Percentiles rank a stretch among this genome's conserved stretches.
Conservation (phyloP, 2,113 vertebrate genomes). For the Onychorhynchus coronatus region DNA sequence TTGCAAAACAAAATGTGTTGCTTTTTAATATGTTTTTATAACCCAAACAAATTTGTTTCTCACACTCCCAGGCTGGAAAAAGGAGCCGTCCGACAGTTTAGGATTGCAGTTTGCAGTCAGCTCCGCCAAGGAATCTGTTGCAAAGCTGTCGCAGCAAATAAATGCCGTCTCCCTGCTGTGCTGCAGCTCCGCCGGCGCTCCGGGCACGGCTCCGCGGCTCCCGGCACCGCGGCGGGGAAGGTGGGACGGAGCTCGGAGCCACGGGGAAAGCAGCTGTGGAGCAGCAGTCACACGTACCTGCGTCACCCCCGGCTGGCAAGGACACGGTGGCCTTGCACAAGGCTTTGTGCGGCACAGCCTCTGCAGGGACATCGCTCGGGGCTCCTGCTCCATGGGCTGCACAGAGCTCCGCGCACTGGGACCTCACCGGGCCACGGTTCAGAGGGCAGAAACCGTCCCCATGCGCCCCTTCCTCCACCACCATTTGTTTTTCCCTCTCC, state of each 20-base stretch:
- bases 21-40: slow-evolving; percentile 79
- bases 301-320: neutral
- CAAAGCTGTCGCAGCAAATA: slow-evolving; percentile 44
- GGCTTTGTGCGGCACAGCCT: neutral
- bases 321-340: neutral
- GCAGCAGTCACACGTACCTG: neutral
- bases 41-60: slow-evolving; percentile 80
- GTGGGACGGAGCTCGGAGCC: neutral
- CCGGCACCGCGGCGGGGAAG: neutral
- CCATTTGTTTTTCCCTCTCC: neutral
- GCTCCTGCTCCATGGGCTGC: fast-evolving
- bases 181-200: neutral
- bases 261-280: neutral
- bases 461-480: neutral
- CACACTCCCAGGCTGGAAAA: slow-evolving; percentile 74
- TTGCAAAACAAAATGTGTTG: slow-evolving; percentile 82
- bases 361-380: neutral
- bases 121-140: slow-evolving; percentile 53
- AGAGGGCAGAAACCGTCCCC: neutral
- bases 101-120: slow-evolving; percentile 67
- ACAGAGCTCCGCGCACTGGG: fast-evolving
- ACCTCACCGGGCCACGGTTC: neutral
- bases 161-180: slow-evolving; percentile 20
- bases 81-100: slow-evolving; percentile 68
- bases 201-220: neutral